A percentile compares a stretch with the other conserved stretches of the same genome.
phyloP scores from a whole-genome alignment of 2,113 vertebrate genomes.

The Sebastes fasciatus region DNA sequence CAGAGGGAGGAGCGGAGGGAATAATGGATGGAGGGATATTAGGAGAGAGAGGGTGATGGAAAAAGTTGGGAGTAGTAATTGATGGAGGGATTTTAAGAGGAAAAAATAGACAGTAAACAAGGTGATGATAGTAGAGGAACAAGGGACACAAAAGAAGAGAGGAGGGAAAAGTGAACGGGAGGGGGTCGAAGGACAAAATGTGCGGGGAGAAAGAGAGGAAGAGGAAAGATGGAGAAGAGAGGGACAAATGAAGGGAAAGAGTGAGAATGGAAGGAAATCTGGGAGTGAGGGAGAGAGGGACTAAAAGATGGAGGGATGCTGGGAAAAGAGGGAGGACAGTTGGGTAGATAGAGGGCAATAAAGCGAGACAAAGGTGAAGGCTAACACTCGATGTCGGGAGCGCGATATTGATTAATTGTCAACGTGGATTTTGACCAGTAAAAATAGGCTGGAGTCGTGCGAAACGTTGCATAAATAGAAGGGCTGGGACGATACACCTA shows the following conservation, averaged over 20 bases:
- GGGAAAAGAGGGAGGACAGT: not conserved
- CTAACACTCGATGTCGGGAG: too few species aligned
- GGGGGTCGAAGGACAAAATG: not conserved
- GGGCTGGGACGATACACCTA: too few species aligned
- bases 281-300: not conserved
- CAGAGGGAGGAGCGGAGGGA: conserved; percentile 23
- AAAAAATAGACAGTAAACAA: not conserved
- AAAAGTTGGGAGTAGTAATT: not conserved
- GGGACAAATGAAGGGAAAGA: not conserved
- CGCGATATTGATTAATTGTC: too few species aligned
- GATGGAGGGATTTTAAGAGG: not conserved
- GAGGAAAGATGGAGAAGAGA: not conserved
- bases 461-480: too few species aligned
- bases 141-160: not conserved
- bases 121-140: not conserved
- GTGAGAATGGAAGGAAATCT: not conserved
- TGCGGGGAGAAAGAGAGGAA: not conserved
- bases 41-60: not conserved
- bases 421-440: too few species aligned
- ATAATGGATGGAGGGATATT: not conserved
- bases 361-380: conserved; percentile 5
- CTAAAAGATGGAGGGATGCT: not conserved
- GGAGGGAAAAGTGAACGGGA: not conserved
- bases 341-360: not conserved
- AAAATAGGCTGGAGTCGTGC: too few species aligned